These are phyloP conservation scores for Ligdia adustata DNA, from an alignment of 2,888 invertebrate genomes.

Conservation along the genomic window DNA sequence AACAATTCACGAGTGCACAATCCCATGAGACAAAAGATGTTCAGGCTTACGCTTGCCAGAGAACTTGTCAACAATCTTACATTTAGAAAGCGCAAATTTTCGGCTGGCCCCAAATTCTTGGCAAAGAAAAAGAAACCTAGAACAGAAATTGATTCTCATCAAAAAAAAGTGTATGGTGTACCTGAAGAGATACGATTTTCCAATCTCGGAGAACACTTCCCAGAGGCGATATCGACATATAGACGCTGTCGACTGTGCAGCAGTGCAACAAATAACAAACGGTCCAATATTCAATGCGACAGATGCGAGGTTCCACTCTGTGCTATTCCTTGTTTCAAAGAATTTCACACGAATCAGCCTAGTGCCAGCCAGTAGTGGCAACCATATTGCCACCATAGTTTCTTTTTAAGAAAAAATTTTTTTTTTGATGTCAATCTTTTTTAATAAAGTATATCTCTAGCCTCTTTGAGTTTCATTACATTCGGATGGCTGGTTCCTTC, in stretches of 20 bases:
- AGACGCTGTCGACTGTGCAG: constrained; percentile 21
- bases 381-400: background rate
- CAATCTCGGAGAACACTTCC: constrained; percentile 15
- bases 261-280: constrained; percentile 18
- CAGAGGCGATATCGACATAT: constrained; percentile 13
- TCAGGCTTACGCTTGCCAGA: constrained; percentile 15
- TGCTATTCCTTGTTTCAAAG: constrained; percentile 16
- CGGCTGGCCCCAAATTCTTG: constrained; percentile 11
- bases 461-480: constrained; percentile 1
- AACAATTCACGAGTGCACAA: constrained; percentile 10
- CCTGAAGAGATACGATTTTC: constrained; percentile 24
- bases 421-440: background rate
- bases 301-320: constrained; percentile 24
- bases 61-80: constrained; percentile 18
- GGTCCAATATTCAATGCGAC: constrained; percentile 14
- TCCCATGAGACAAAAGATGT: constrained; percentile 23
- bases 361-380: constrained; percentile 2
- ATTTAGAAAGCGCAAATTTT: constrained; percentile 17
- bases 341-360: constrained; percentile 1
- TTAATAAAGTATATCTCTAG: background rate
- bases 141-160: constrained; percentile 9
- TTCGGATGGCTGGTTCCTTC: background rate
- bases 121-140: constrained; percentile 10
- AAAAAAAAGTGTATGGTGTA: constrained; percentile 20
- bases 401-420: background rate